These are phyloP conservation scores for Hypomesus transpacificus DNA, from an alignment of 2,113 vertebrate species.

Conservation along the genomic window DNA sequence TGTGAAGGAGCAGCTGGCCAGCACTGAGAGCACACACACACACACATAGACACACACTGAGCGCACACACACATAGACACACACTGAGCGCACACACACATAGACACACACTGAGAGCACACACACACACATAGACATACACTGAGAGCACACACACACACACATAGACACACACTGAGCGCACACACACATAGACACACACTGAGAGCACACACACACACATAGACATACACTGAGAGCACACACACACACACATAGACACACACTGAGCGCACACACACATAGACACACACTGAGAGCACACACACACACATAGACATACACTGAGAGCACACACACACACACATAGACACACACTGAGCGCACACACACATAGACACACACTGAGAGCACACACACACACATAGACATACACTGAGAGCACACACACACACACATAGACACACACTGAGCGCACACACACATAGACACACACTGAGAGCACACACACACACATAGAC, in stretches of 20 bases:
- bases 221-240: background rate
- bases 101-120: background rate
- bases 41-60: background rate
- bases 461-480: no score
- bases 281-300: no score
- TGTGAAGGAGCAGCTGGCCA: background rate
- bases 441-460: no score
- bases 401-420: background rate
- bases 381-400: background rate
- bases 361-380: no score
- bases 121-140: background rate
- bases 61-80: slow-evolving; percentile 3
- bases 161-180: background rate
- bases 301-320: background rate
- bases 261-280: no score
- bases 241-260: background rate
- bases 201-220: background rate
- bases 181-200: no score
- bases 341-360: background rate
- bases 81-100: no score
- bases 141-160: background rate
- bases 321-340: background rate
- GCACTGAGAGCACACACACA: background rate
- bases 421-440: background rate
- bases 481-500: background rate